Evolutionary conservation across 2,797 vertebrate genomes (phyloP).

Genomic region (Tapirus indicus): DNA sequence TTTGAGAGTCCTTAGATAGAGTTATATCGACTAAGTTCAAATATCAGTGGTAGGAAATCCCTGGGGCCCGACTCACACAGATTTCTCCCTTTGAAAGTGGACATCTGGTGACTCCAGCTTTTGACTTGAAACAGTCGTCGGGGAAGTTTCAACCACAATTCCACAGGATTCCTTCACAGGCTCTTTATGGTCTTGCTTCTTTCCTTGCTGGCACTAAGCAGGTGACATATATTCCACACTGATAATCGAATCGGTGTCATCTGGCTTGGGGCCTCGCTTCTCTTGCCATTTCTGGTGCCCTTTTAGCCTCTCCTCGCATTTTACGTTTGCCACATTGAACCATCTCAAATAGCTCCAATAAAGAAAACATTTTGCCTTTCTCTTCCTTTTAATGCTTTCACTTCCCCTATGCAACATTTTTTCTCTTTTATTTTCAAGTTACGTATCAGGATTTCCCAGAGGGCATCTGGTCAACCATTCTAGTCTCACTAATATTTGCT

Average conservation of each 20-base stretch:
- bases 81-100: background rate
- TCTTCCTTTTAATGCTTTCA: background rate
- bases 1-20: background rate
- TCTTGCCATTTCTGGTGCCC: background rate
- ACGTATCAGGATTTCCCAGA: background rate
- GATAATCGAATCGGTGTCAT: background rate
- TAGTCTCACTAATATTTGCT: background rate
- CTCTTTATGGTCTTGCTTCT: background rate
- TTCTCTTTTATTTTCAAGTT: background rate
- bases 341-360: background rate
- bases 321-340: background rate
- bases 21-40: background rate
- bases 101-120: background rate
- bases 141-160: background rate
- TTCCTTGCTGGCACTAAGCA: background rate
- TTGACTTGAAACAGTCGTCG: background rate
- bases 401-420: background rate
- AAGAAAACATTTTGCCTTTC: background rate
- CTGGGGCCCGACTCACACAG: background rate
- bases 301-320: background rate
- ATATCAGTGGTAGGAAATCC: background rate
- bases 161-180: background rate
- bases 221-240: background rate
- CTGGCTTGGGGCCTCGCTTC: background rate
- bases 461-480: background rate